A percentile compares a stretch with the other conserved stretches of the same genome.
These are phyloP conservation scores for Antrozous pallidus DNA, from an alignment of 2,797 vertebrate species.

Conservation along the genomic window DNA sequence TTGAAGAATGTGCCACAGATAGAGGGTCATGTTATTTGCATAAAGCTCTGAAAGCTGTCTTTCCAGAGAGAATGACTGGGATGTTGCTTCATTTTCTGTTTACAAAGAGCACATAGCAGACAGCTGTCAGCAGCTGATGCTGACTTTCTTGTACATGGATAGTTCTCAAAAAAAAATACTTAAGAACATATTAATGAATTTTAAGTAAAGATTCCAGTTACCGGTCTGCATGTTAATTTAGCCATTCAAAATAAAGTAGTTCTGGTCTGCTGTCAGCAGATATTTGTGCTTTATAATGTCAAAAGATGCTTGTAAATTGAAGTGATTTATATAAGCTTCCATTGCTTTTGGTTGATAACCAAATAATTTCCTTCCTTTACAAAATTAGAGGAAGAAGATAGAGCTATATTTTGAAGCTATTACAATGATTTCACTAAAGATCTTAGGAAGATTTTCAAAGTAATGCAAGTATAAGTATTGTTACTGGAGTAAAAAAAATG, in stretches of 20 bases:
- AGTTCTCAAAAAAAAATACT: slow-evolving; percentile 15
- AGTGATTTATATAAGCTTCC: slow-evolving; percentile 55
- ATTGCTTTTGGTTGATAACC: slow-evolving; percentile 51
- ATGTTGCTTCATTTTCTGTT: slow-evolving; percentile 62
- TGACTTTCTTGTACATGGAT: slow-evolving; percentile 21
- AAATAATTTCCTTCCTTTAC: slow-evolving; percentile 65
- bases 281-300: slow-evolving; percentile 62
- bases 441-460: slow-evolving; percentile 46
- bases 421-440: slow-evolving; percentile 45
- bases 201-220: slow-evolving; percentile 63
- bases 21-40: slow-evolving; percentile 93
- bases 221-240: slow-evolving; percentile 37
- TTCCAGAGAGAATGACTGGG: slow-evolving; percentile 65
- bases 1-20: slow-evolving; percentile 95
- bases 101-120: slow-evolving; percentile 65
- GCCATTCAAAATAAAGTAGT: not conserved
- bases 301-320: slow-evolving; percentile 43
- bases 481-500: slow-evolving; percentile 21
- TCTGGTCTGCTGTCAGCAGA: slow-evolving; percentile 40
- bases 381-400: slow-evolving; percentile 50
- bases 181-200: slow-evolving; percentile 61
- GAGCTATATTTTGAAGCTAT: slow-evolving; percentile 11
- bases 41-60: slow-evolving; percentile 85
- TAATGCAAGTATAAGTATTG: not conserved
- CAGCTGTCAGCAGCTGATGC: slow-evolving; percentile 57